A percentile compares a stretch with the other conserved stretches of the same genome.
Evolutionary conservation across 2,113 vertebrate species (phyloP).

Genomic region (Aptenodytes forsteri): DNA sequence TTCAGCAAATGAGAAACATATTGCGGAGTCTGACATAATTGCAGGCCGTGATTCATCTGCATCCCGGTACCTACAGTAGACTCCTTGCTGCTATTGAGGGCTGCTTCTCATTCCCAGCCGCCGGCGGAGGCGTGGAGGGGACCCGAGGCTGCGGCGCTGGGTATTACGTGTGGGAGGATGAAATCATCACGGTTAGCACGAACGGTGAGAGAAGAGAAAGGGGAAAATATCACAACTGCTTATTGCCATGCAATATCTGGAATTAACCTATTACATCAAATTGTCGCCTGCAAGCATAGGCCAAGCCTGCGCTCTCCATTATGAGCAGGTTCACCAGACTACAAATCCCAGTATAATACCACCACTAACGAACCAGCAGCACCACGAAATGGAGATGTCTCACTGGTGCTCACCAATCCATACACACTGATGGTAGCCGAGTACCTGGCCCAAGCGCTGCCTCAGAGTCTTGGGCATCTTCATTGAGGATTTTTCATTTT

Average conservation of each 20-base stretch:
- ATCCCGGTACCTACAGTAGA: background rate
- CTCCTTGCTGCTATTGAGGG: background rate
- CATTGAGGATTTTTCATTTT: background rate
- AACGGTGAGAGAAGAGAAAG: background rate
- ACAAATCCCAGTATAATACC: accelerated
- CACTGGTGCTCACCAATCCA: background rate
- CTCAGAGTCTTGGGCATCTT: background rate
- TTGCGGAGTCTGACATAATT: background rate
- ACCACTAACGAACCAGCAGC: background rate
- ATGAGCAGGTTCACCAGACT: accelerated
- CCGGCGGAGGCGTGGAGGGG: background rate
- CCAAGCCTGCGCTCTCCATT: accelerated
- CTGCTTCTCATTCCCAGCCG: conserved; percentile 19
- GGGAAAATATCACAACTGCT: background rate
- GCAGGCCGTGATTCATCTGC: background rate
- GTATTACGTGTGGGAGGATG: background rate
- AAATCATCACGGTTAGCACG: background rate
- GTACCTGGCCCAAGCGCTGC: background rate
- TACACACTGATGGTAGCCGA: accelerated
- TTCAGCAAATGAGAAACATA: conserved; percentile 53
- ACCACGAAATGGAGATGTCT: background rate
- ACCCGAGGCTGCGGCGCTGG: background rate
- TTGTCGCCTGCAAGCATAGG: accelerated
- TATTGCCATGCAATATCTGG: background rate
- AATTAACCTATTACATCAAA: background rate